Evolutionary conservation across 2,797 vertebrate species (phyloP), one percentile per base, ranked within the genome.

Genomic region (Rhinophrynus dorsalis): DNA sequence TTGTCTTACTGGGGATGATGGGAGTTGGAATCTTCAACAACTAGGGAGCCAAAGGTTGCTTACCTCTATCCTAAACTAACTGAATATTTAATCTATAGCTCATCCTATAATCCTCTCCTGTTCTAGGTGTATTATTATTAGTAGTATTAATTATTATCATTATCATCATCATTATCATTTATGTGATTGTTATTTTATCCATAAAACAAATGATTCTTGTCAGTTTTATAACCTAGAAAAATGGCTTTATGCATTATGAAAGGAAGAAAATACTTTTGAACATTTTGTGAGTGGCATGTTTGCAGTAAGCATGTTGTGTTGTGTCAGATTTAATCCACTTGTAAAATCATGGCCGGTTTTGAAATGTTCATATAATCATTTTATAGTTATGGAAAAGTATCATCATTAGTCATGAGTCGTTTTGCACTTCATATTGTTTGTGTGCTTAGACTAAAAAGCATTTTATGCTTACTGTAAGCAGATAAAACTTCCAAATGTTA

Each of bases 341-440:
- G 50, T 37, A 23, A 58, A n/a, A 15, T 20, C 20, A 35, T 42
- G n/a, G 4, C 8, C 3, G 24, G 21, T 11, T 44, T 29, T 15
- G 26, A 44, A 27, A 60, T 10, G 44, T 44, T 24, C 24, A 11
- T 7, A 20, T 38, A 40, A 40, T 60, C 24, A 44, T 30, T 23
- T 24, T 29, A n/a, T 44, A 44, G 57, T 44, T 44, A 60, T 44
- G 24, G 38, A 23, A 27, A 44, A 20, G 21, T n/a, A 30, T 60
- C 24, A 26, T 40, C 55, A 42, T 58, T 58, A 60, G 6, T 44
- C 21, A 44, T 20, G 13, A 44, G 23, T 32, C 55, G 40, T 42
- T 44, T 29, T 60, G 38, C 23, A 60, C 44, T 42, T 15, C 35
- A 44, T 44, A 56, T 20, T 11, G 10, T 56, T 56, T 56, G 30